phyloP scores from a whole-genome alignment of 2,113 vertebrate genomes.

The Grantiella picta region DNA sequence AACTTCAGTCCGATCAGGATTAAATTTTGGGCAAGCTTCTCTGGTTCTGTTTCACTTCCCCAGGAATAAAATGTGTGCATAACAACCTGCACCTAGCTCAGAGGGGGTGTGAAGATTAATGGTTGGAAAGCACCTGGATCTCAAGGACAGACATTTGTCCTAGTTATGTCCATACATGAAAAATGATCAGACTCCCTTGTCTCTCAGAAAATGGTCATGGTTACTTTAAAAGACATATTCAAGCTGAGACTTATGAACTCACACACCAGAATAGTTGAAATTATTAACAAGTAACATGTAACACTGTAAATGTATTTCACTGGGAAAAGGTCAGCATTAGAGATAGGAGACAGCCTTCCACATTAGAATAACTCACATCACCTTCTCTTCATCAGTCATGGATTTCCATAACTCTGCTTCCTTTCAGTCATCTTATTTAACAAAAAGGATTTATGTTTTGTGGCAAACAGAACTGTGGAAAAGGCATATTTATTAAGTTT shows the following conservation, averaged over 20 bases:
- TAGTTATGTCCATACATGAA: neutral
- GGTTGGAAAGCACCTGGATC: neutral
- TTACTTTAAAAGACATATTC: neutral
- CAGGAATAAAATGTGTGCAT: neutral
- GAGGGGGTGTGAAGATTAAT: slow-evolving; percentile 32
- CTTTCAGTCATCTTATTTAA: neutral
- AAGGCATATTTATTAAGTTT: neutral
- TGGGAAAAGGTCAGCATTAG: slow-evolving; percentile 10
- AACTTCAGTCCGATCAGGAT: neutral
- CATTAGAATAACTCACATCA: neutral
- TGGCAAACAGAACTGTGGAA: neutral
- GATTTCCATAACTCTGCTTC: neutral
- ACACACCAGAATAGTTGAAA: neutral
- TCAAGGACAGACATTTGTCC: slow-evolving; percentile 36
- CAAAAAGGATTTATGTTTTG: neutral
- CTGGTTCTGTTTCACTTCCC: neutral
- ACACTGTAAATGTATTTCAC: neutral
- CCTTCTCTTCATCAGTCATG: neutral
- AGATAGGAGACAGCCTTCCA: neutral
- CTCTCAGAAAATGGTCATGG: neutral
- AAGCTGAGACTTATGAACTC: neutral
- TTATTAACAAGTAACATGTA: neutral
- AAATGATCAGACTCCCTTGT: neutral
- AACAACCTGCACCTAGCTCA: neutral
- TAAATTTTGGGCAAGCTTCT: neutral